Percentiles rank a stretch among this genome's conserved stretches.
phyloP scores from a whole-genome alignment of 2,113 vertebrate genomes.

The Clarias batrachus region DNA sequence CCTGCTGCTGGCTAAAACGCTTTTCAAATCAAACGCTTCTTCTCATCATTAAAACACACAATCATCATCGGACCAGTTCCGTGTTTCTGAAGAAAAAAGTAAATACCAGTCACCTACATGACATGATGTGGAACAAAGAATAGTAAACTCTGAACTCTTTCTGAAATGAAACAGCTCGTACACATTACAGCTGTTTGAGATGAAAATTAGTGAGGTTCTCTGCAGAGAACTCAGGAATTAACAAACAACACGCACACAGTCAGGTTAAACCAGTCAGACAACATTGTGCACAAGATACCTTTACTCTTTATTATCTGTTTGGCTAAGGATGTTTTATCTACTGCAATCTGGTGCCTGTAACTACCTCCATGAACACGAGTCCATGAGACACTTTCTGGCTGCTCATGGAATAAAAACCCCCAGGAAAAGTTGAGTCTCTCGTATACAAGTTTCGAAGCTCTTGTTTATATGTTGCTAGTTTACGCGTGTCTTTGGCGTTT shows the following conservation, averaged over 20 bases:
- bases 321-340: background rate
- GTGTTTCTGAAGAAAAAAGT: no score
- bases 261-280: slow-evolving; percentile 4
- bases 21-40: background rate
- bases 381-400: no score
- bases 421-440: no score
- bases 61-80: no score
- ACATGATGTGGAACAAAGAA: background rate
- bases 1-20: background rate
- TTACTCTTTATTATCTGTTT: background rate
- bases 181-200: no score
- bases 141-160: background rate
- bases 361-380: no score
- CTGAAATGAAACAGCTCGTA: background rate
- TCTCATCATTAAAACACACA: background rate
- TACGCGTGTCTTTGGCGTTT: background rate
- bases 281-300: background rate
- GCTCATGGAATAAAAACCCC: background rate
- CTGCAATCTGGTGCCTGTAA: background rate
- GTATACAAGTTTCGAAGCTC: no score
- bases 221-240: background rate
- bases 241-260: background rate
- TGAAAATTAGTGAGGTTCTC: no score
- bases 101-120: background rate
- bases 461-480: background rate